phyloP scores from a whole-genome alignment of 2,113 vertebrate species.

The Rostratula benghalensis region DNA sequence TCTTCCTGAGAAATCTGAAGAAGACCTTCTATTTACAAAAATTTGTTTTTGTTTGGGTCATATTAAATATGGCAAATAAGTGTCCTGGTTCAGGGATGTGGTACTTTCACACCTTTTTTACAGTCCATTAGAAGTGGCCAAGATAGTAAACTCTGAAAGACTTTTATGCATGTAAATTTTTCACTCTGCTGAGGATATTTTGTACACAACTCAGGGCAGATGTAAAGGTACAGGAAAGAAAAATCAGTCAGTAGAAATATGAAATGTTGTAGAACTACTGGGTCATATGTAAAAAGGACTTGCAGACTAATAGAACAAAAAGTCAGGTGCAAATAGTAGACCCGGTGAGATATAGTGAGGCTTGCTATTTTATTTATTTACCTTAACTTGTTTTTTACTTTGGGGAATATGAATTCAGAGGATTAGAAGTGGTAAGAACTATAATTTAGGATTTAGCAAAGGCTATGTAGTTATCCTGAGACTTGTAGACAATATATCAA shows the following conservation, averaged over 20 bases:
- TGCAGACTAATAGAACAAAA: neutral
- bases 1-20: neutral
- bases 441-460: neutral
- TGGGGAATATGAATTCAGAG: neutral
- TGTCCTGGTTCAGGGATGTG: neutral
- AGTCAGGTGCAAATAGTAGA: neutral
- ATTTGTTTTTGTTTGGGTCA: neutral
- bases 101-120: neutral
- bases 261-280: neutral
- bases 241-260: neutral
- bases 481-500: neutral
- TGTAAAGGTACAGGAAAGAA: neutral
- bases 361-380: neutral
- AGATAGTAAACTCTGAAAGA: neutral
- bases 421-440: neutral
- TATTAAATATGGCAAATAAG: neutral
- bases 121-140: neutral
- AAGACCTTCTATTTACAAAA: neutral
- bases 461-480: neutral
- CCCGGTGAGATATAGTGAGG: neutral
- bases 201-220: neutral
- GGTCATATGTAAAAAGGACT: neutral
- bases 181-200: neutral
- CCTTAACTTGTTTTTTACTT: neutral
- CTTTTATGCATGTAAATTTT: neutral